Base-by-base conservation (phyloP, 2,888 invertebrate genomes). In the Julus scandinavius region DNA sequence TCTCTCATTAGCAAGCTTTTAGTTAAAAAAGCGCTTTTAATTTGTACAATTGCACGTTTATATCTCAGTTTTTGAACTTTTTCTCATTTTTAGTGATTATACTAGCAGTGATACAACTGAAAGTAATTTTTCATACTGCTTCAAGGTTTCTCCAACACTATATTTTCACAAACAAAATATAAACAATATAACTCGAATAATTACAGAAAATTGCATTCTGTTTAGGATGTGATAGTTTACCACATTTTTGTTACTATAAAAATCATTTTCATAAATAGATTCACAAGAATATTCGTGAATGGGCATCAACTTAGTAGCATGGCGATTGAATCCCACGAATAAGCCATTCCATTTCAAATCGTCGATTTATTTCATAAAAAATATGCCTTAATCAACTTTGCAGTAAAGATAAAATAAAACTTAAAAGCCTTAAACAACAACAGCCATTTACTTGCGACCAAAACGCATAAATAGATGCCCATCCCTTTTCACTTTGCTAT, bases 401-500 rank as follows among this genome's bases (percentile, higher is more conserved):
- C 29, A 87, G 38, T n/a, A 87, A 87, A 87, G 86, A 87, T 15
- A 5, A 85, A 45, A 17, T 85, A 15, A 72, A 72, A 72, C 20
- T 72, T 72, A 40, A 85, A 85, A 38, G 7, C 85, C 7, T 85
- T 45, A 85, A 20, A 72, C 20, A 72, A 49, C 15, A 72, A 7
- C n/a, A 17, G 63, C 3, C 11, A 20, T 40, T 86, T 86, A 88
- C 45, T 88, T 88, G 41, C 88, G 88, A 3, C 88, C 88, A 45
- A 88, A 87, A 20, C 88, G 83, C 87, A 88, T 83, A 84, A 88
- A 80, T 80, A 83, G 45, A 50, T 88, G 88, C 38, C 87, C 88
- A 2, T 83, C 41, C 40, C 88, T 20, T 87, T 88, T 88, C 13
- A 84, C 20, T 20, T 88, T 88, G 13, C 45, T 84, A 11, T 83